These are phyloP conservation scores for Coleophora deauratella DNA, from an alignment of 2,888 invertebrate species.

Conservation along the genomic window DNA sequence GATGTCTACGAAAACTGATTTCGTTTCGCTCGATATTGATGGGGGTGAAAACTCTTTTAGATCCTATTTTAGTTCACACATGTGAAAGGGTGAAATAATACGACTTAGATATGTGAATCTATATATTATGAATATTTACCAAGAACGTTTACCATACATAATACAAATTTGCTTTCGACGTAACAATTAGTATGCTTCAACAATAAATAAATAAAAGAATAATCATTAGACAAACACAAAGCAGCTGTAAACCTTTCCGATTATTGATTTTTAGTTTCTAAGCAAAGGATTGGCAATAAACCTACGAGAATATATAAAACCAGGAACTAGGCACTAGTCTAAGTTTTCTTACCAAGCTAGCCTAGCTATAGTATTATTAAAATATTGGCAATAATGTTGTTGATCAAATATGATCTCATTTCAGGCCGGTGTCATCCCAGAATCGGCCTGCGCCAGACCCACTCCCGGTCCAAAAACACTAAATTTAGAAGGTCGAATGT, in stretches of 20 bases:
- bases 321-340: neutral
- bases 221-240: neutral
- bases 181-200: slow-evolving; percentile 9
- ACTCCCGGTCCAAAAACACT: neutral
- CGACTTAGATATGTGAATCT: slow-evolving; percentile 13
- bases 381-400: no score
- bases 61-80: no score
- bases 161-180: slow-evolving; percentile 12
- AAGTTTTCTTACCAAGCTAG: no score
- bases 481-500: neutral
- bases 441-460: neutral
- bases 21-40: no score
- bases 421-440: neutral
- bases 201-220: neutral
- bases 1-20: no score
- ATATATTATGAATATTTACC: slow-evolving; percentile 20
- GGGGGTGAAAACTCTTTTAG: no score
- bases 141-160: slow-evolving; percentile 15
- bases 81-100: no score
- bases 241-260: neutral
- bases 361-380: no score
- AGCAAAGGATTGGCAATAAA: no score
- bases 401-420: no score
- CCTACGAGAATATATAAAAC: neutral
- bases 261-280: no score